Evolutionary conservation across 2,797 vertebrate species (phyloP).

Genomic region (Protonibea diacanthus): DNA sequence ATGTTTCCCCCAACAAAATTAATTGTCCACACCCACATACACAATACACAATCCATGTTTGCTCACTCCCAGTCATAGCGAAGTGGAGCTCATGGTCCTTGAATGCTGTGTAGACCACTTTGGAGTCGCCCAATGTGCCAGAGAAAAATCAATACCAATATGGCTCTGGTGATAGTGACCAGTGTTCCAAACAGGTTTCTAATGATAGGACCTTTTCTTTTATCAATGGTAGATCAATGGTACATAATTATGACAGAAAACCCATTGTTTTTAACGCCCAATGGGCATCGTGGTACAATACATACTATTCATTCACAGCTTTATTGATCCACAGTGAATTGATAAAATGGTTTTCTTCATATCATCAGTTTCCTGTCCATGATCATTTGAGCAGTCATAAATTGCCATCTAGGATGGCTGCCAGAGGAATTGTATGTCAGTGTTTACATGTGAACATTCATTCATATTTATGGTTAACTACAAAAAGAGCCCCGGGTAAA

Average conservation of each 20-base stretch:
- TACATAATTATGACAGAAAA: constrained; percentile 41
- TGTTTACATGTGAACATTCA: constrained; percentile 21
- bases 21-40: background rate
- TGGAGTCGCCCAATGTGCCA: constrained; percentile 34
- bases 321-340: constrained; percentile 34
- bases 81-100: constrained; percentile 10
- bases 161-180: constrained; percentile 48
- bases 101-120: constrained; percentile 32
- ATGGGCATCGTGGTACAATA: constrained; percentile 11
- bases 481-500: constrained; percentile 7
- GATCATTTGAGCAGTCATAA: constrained; percentile 19
- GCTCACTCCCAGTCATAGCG: background rate
- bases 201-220: constrained; percentile 58
- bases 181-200: constrained; percentile 60
- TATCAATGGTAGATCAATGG: constrained; percentile 65
- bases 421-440: constrained; percentile 6
- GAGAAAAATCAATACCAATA: constrained; percentile 69
- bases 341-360: constrained; percentile 24
- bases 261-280: constrained; percentile 20
- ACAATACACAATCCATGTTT: constrained; percentile 5
- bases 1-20: no score
- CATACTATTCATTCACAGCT: constrained; percentile 36
- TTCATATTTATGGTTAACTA: constrained; percentile 40
- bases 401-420: background rate
- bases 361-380: constrained; percentile 30